Evolutionary conservation across 2,888 invertebrate species (phyloP).

Genomic region (Drosophila robusta): DNA sequence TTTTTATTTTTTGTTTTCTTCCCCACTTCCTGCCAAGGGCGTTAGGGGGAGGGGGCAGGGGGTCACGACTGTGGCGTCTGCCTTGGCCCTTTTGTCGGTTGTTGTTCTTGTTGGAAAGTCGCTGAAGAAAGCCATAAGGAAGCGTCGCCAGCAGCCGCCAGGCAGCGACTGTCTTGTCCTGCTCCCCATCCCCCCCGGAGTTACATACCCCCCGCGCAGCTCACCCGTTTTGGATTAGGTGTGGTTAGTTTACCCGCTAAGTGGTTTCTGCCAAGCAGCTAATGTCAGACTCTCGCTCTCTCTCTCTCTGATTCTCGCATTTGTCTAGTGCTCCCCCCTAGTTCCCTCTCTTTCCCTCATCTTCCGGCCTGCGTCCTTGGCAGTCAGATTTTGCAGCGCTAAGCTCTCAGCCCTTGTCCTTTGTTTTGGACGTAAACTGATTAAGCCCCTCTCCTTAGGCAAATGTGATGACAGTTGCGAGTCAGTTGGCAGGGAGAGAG

Average conservation of each 20-base stretch:
- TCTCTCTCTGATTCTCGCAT: constrained; percentile 34
- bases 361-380: constrained; percentile 16
- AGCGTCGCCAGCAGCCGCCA: constrained; percentile 21
- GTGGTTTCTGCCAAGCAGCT: constrained; percentile 62
- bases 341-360: not conserved
- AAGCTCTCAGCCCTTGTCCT: constrained; percentile 22
- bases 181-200: not conserved
- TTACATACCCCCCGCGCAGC: not conserved
- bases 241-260: constrained; percentile 77
- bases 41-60: not conserved
- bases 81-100: constrained; percentile 34
- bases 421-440: constrained; percentile 63
- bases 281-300: constrained; percentile 35
- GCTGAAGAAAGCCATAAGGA: constrained; percentile 40
- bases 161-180: constrained; percentile 18
- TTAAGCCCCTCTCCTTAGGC: constrained; percentile 48
- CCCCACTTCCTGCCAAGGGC: constrained; percentile 23
- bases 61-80: constrained; percentile 7
- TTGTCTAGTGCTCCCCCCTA: constrained; percentile 31
- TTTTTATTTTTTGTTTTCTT: not conserved
- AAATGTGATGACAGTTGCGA: constrained; percentile 38
- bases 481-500: not conserved
- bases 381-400: constrained; percentile 13
- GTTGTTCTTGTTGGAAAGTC: constrained; percentile 20
- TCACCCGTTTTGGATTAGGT: constrained; percentile 52